phyloP scores from a whole-genome alignment of 2,113 vertebrate species.

The Cichladusa arquata region DNA sequence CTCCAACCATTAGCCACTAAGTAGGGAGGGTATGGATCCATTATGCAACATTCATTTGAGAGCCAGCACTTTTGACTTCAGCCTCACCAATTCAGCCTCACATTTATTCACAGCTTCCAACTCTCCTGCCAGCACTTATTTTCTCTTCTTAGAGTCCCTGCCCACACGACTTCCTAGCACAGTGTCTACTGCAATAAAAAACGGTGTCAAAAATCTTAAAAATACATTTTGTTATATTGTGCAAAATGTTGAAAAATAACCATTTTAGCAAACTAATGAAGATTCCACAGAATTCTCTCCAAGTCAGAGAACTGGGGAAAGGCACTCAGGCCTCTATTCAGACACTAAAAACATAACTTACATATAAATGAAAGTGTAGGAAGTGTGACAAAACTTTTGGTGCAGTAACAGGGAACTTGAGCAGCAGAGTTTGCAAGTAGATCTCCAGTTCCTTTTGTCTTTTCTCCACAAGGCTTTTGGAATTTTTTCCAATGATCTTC shows the following conservation, averaged over 20 bases:
- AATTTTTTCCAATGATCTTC: constrained; percentile 98
- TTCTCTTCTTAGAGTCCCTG: not conserved
- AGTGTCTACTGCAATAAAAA: not conserved
- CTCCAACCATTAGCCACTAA: not conserved
- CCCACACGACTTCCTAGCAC: not conserved
- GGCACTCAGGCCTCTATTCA: not conserved
- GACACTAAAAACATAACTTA: constrained; percentile 75
- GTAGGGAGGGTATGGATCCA: not conserved
- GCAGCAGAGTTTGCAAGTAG: constrained; percentile 90
- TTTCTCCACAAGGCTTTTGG: constrained; percentile 91
- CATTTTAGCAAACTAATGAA: not conserved
- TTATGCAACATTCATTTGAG: not conserved
- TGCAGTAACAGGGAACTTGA: constrained; percentile 81
- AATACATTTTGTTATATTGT: not conserved
- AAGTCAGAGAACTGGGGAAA: not conserved
- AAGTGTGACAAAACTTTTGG: constrained; percentile 86
- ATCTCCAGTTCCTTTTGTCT: constrained; percentile 92
- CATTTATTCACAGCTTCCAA: not conserved
- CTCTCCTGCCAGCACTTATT: not conserved
- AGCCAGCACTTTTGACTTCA: not conserved
- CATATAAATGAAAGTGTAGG: constrained; percentile 91
- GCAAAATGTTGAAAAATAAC: not conserved
- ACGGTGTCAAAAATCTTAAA: not conserved
- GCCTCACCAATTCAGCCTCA: not conserved
- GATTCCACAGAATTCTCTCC: not conserved